Evolutionary conservation across 2,888 invertebrate species (phyloP), one percentile per base, ranked within the genome.

Genomic region (Patella pellucida): DNA sequence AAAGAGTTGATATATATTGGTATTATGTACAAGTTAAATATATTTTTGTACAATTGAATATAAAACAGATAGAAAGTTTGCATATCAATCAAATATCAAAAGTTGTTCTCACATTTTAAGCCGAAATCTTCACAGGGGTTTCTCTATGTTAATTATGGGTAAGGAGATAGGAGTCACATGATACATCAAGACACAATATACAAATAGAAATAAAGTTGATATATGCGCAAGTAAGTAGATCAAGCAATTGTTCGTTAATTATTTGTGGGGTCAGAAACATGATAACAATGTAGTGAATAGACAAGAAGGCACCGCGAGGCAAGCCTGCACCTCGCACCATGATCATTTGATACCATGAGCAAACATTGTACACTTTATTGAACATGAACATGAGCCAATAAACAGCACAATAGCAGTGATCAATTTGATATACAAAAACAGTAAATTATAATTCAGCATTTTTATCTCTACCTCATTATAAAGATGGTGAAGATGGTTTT

Each of bases 261-360:
- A 75, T 73, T 54, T 50, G 54, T 70, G 72, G 71, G 73, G 73
- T 73, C 73, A 72, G 78, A 56, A 52, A 19, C 52, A 67, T 68
- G 69, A 68, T 51, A 31, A 67, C 41, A 75, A 62, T 62, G 31
- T 23, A 31, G 54, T 12, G 68, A 15, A 19, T 72, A 75, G 78
- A 78, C 78, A 75, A 73, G 15, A 16, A 75, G 78, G 78, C 78
- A 78, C 78, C 78, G 68, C 3, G 12, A 68, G 19, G 11, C 52
- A 68, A 56, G 51, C 52, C 70, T n/a, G 15, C 69, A 23, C 62
- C 62, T 62, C 62, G 12, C 62, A 12, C 62, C 2, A 3, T 7
- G 62, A 12, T 23, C 5, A 62, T 62, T 23, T 62, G 62, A 62
- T 62, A 62, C 62, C 19, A 4, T 23, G 62, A 23, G 62, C 23